Evolutionary conservation across 2,888 invertebrate species (phyloP).

Genomic region (Caenorhabditis auriculariae): DNA sequence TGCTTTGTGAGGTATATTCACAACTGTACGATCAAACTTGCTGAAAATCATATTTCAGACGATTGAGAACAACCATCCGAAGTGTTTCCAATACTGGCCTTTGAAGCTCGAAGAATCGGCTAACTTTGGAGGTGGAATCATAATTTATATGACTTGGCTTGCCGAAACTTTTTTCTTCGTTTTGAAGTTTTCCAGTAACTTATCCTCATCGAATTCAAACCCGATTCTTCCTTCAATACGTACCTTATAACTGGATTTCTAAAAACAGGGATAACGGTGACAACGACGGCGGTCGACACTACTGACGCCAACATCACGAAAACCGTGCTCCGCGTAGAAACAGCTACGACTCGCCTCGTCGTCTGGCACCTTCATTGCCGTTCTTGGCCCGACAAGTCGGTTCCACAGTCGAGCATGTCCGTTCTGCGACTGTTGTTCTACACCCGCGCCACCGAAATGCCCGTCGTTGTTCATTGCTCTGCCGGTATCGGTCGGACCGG

Average conservation of each 20-base stretch:
- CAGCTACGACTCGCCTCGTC: neutral
- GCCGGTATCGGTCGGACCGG: neutral
- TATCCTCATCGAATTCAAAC: too few species aligned
- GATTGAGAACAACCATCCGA: neutral
- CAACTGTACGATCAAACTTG: neutral
- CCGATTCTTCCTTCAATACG: too few species aligned
- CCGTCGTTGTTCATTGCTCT: too few species aligned
- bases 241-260: too few species aligned
- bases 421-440: neutral
- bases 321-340: too few species aligned
- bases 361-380: neutral
- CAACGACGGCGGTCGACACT: too few species aligned
- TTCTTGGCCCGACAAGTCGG: neutral
- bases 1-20: slow-evolving; percentile 4
- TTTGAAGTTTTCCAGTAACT: too few species aligned
- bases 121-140: neutral
- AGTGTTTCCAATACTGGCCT: neutral
- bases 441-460: too few species aligned
- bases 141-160: too few species aligned
- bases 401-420: neutral
- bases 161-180: too few species aligned
- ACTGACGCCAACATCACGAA: too few species aligned
- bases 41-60: neutral
- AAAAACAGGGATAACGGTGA: too few species aligned
- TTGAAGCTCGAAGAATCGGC: neutral